Evolutionary conservation across 2,888 invertebrate species (phyloP), one percentile per base, ranked within the genome.

Genomic region (Scaptomyza flava): DNA sequence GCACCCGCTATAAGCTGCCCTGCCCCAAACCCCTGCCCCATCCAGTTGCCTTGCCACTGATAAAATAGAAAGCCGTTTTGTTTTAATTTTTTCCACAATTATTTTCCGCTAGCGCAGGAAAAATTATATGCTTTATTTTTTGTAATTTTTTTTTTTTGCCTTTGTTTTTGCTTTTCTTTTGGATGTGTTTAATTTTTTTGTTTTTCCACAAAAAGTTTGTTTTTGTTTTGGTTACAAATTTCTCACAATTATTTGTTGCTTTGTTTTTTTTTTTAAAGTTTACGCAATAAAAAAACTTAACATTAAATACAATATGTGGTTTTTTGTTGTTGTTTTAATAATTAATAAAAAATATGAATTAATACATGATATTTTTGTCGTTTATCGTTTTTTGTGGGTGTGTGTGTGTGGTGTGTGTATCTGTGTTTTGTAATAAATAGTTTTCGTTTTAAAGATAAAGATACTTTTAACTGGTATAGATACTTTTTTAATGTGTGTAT

Each of bases 21-120:
- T 50, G 4, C 11, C 36, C n/a, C 34, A 0, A 9, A 11, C 17
- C 6, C 23, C 9, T 27, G 12, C 0, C 0, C 23, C 38, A 14
- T 2, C 8, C 43, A 4, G 3, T n/a, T 57, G 33, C 34, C 48
- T n/a, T 57, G 33, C 34, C 48, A 46, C 34, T 59, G 70, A 38
- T 61, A 63, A 78, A 80, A 81, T 84, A 83, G 82, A 83, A 83
- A 83, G 87, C 84, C 72, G 85, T 84, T 87, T 83, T 81, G 75
- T 87, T 86, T 87, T 68, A 75, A 79, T 81, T 83, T 83, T 86
- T 83, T 83, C 71, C 87, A 87, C 87, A 87, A 87, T 83, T 87
- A 83, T 87, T 87, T 83, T 83, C 84, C 87, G 82, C 87, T 86
- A 83, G 84, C 79, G 87, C 84, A 81, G 79, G 82, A 86, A 86